Percentiles rank a stretch among this genome's conserved stretches.
Evolutionary conservation across 2,888 invertebrate genomes (phyloP).

Genomic region (Drosophila meridionalis): DNA sequence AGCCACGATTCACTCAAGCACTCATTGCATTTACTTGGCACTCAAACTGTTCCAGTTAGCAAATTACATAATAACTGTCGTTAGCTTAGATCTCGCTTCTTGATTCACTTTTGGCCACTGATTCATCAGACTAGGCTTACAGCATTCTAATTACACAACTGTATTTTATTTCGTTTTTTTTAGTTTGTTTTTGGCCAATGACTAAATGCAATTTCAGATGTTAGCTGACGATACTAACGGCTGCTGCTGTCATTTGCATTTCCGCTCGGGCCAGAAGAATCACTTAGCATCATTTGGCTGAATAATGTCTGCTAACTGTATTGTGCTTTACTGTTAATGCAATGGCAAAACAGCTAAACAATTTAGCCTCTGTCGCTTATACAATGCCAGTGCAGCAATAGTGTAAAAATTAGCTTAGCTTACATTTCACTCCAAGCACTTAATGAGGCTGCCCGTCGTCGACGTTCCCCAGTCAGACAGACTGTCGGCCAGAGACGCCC

Average conservation of each 20-base stretch:
- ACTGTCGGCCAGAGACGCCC: slow-evolving; percentile 24
- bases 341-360: slow-evolving; percentile 14
- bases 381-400: slow-evolving; percentile 35
- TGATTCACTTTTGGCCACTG: background rate
- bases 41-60: background rate
- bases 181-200: background rate
- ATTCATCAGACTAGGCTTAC: background rate
- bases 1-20: background rate
- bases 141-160: background rate
- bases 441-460: slow-evolving; percentile 40
- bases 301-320: slow-evolving; percentile 32
- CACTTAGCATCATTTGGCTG: slow-evolving; percentile 4
- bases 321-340: slow-evolving; percentile 6
- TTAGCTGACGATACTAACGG: slow-evolving; percentile 11
- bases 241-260: slow-evolving; percentile 27
- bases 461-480: background rate
- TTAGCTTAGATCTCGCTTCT: background rate
- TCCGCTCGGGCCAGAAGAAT: slow-evolving; percentile 32
- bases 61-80: background rate
- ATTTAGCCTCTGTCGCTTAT: slow-evolving; percentile 36
- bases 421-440: slow-evolving; percentile 57
- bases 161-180: background rate
- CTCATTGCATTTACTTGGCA: background rate
- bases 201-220: background rate
- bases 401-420: slow-evolving; percentile 54